Evolutionary conservation across 2,888 invertebrate species (phyloP), one percentile per base, ranked within the genome.

Genomic region (Priocnemis perturbator): DNA sequence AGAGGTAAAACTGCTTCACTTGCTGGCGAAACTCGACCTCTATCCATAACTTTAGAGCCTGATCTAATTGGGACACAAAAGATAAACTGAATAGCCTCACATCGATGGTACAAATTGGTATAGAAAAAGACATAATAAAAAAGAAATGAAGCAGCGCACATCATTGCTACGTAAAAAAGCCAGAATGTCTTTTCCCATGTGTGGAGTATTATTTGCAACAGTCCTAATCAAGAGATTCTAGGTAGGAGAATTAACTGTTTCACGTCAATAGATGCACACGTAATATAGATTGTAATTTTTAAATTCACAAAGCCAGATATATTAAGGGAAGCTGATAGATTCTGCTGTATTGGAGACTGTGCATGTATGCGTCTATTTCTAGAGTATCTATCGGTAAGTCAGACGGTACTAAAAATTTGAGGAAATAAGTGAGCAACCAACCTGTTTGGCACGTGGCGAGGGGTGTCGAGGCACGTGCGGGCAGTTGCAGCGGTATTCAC

Each of bases 11-110:
- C 90, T 9, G 92, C 91, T 89, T 92, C 92, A 48, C 92, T 90
- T 2, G 93, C 92, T 15, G 94, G 93, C 21, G 92, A 92, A 37
- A 92, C 90, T 75, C 93, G 90, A 57, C 91, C 92, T 67, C 92
- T 88, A 79, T 93, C 92, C 89, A 94, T 91, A n/a, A 93, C 93
- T 89, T 95, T 93, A 9, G 92, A 92, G 23, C 93, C 92, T 26
- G 93, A 92, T 90, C 93, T 90, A 89, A 85, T 23, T 50, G 45
- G 69, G 26, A 37, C 11, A 59, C 17, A 14, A 3, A 50, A 55
- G 21, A 59, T n/a, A 20, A 23, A 59, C 37, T 1, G 7, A 3
- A 37, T 37, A 37, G 37, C 37, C 7, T 11, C 14, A 11, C 7
- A 11, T 11, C 14, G 0, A 19, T 2, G 44, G 1, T n/a, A 4